Percentiles rank a stretch among this genome's conserved stretches.
phyloP scores from a whole-genome alignment of 2,797 vertebrate species.

The Myotis myotis region DNA sequence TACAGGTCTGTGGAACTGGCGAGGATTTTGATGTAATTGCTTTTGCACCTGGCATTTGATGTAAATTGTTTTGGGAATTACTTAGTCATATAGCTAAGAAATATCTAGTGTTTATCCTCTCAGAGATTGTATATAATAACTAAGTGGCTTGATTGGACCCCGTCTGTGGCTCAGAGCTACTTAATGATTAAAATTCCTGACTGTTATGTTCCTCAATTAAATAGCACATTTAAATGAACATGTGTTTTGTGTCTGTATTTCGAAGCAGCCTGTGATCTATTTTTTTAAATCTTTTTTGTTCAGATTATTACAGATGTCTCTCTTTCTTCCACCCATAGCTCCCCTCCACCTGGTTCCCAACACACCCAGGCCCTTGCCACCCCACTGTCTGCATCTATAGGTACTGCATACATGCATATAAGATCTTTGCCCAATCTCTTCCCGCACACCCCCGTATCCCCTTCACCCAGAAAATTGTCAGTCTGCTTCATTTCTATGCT shows the following conservation, averaged over 20 bases:
- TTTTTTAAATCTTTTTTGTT: not conserved
- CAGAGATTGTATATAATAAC: not conserved
- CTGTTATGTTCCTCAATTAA: not conserved
- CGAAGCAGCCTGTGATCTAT: not conserved
- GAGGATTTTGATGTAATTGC: slow-evolving; percentile 42
- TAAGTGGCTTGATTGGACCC: not conserved
- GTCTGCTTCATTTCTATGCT: no score
- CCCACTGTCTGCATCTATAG: no score
- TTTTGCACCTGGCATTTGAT: slow-evolving; percentile 65
- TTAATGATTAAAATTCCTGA: not conserved
- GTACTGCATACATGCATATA: no score
- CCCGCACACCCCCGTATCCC: no score
- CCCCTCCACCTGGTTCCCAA: no score
- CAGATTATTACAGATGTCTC: no score
- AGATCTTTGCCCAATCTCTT: no score
- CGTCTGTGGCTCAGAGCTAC: not conserved
- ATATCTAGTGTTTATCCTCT: not conserved
- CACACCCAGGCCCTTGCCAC: no score
- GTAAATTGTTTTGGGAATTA: slow-evolving; percentile 43
- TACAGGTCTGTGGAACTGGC: not conserved
- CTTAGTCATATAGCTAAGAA: slow-evolving; percentile 54
- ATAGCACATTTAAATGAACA: not conserved
- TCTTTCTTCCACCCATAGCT: no score
- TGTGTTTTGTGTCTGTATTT: not conserved
- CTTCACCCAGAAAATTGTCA: no score